A percentile compares a stretch with the other conserved stretches of the same genome.
phyloP scores from a whole-genome alignment of 2,888 invertebrate species.

The Acrobasis suavella region DNA sequence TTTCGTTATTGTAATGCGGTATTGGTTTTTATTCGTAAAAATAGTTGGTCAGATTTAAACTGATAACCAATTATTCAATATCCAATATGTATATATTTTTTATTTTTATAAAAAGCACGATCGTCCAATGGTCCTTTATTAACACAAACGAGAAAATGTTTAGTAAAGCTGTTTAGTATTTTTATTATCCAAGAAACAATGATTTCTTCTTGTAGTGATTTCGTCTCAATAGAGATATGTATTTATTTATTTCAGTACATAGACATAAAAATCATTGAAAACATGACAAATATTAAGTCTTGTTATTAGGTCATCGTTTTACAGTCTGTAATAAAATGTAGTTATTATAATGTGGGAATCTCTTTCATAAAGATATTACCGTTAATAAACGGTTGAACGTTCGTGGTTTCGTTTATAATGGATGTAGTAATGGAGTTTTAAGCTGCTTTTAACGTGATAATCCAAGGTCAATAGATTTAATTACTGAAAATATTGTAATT shows the following conservation, averaged over 20 bases:
- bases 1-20: constrained; percentile 57
- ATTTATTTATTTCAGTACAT: no score
- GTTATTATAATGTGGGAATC: constrained; percentile 34
- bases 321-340: neutral
- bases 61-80: neutral
- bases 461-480: neutral
- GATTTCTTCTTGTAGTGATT: no score
- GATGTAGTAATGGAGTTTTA: constrained; percentile 12
- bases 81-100: no score
- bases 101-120: no score
- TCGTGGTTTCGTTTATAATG: constrained; percentile 25
- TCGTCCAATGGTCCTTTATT: no score
- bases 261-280: no score
- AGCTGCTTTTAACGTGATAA: constrained; percentile 11
- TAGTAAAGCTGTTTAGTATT: no score
- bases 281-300: no score
- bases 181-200: no score
- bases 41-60: neutral
- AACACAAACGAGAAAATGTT: no score
- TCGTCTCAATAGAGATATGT: no score
- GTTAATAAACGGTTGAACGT: constrained; percentile 41
- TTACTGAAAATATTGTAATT: neutral
- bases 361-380: constrained; percentile 49
- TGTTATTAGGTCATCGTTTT: no score
- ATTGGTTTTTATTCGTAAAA: neutral